phyloP scores from a whole-genome alignment of 2,113 vertebrate species.

The Dromiciops gliroides region DNA sequence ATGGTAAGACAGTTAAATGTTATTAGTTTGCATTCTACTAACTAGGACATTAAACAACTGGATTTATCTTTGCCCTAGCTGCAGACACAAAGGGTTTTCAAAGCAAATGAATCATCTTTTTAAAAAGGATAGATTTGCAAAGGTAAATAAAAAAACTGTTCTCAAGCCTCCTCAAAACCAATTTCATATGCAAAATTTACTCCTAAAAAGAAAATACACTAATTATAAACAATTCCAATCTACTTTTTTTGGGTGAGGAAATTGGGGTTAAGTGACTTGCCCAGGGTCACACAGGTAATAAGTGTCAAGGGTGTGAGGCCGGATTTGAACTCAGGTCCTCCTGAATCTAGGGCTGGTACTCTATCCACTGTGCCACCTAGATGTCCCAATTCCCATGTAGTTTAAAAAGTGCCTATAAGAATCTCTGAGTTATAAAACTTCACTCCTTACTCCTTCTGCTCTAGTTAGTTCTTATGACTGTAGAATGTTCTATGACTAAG shows the following conservation, averaged over 20 bases:
- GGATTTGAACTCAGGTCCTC: too few species aligned
- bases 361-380: too few species aligned
- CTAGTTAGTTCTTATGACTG: too few species aligned
- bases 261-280: too few species aligned
- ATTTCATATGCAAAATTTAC: conserved; percentile 66
- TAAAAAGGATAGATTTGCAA: conserved; percentile 18
- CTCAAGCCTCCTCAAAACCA: conserved; percentile 52
- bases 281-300: too few species aligned
- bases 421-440: background rate
- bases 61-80: background rate
- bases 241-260: too few species aligned
- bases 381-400: conserved; percentile 14
- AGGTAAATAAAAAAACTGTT: conserved; percentile 57
- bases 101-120: background rate
- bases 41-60: background rate
- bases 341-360: too few species aligned
- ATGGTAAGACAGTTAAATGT: background rate
- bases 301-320: too few species aligned
- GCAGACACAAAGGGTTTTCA: background rate
- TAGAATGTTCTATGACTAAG: background rate
- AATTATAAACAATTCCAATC: conserved; percentile 26
- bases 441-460: background rate
- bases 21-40: background rate
- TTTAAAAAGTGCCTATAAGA: conserved; percentile 30
- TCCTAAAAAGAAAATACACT: conserved; percentile 42